Percentiles rank a stretch among this genome's conserved stretches.
Conservation (phyloP, 2,113 vertebrate species). For the Antigone vipio region DNA sequence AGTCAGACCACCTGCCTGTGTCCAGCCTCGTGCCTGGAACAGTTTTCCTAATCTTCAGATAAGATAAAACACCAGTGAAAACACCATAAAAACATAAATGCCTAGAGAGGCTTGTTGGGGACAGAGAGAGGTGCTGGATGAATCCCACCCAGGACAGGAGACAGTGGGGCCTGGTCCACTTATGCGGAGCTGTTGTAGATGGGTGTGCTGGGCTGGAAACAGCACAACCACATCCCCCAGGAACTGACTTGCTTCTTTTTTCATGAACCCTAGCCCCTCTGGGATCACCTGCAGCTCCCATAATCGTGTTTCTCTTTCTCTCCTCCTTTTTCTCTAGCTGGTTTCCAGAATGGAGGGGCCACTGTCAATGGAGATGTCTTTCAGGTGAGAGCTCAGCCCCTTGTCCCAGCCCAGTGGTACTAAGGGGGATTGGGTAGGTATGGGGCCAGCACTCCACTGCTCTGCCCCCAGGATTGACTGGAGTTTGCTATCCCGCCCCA, state of each 20-base stretch:
- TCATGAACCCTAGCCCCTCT: neutral
- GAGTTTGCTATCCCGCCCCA: neutral
- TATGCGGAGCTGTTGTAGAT: neutral
- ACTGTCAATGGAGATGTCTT: slow-evolving; percentile 91
- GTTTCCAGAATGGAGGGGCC: slow-evolving; percentile 79
- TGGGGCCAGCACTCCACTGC: neutral
- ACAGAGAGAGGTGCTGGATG: neutral
- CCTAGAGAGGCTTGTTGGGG: neutral
- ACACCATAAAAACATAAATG: neutral
- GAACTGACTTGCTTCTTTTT: neutral
- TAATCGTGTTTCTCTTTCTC: neutral
- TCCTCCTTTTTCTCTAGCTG: slow-evolving; percentile 68
- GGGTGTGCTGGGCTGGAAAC: neutral
- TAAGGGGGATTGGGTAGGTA: neutral
- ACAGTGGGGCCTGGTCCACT: neutral
- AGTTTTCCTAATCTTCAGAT: slow-evolving; percentile 11
- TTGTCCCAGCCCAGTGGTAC: neutral
- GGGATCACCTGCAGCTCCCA: neutral
- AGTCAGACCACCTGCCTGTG: neutral
- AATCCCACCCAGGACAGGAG: neutral
- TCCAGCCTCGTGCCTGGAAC: neutral
- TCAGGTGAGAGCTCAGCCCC: slow-evolving; percentile 82
- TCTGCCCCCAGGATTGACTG: neutral
- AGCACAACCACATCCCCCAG: neutral
- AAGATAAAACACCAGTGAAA: slow-evolving; percentile 47